Evolutionary conservation across 2,888 invertebrate genomes (phyloP), one percentile per base, ranked within the genome.

Genomic region (Crepidodera aurea): DNA sequence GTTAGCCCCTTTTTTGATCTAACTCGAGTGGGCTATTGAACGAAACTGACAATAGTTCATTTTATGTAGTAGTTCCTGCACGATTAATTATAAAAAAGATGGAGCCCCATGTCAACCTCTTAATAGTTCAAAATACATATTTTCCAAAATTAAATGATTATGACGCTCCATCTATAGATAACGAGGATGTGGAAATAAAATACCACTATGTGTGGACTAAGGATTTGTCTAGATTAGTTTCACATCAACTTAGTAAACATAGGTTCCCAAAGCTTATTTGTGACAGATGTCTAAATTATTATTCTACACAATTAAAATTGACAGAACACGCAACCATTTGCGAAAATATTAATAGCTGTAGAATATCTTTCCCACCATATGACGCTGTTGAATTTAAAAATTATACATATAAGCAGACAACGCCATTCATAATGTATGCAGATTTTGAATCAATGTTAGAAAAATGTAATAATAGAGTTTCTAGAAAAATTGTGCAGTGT

Each of bases 401-500:
- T 25, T 25, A 25, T 6, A 4, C 6, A 6, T 25, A 29, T 29
- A 5, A 29, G 10, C 29, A 29, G 6, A 29, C 4, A 2, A 8
- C 4, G 2, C 10, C 29, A 2, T 29, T 29, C 10, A 10, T 29
- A 5, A 10, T 29, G 2, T 29, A 29, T 29, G 10, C 6, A 8
- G 29, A 29, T 8, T 29, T 29, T 29, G 29, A 29, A 10, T 29
- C 8, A 8, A 5, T 8, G 2, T 29, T 29, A 8, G 29, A 29
- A 29, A 29, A 29, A 29, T 29, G 29, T 29, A 29, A 5, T 29
- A 5, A 29, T 8, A 5, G 50, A 40, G 37, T 37, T 8, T 7
- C 40, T n/a, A 40, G 53, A 32, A 42, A 29, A 34, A 54, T 46
- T n/a, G 5, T 53, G 12, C 48, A 55, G 15, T 55, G 42, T 10